Percentiles rank a stretch among this genome's conserved stretches.
These are phyloP conservation scores for Megaceryle maxima DNA, from an alignment of 2,113 vertebrate genomes.

Conservation along the genomic window DNA sequence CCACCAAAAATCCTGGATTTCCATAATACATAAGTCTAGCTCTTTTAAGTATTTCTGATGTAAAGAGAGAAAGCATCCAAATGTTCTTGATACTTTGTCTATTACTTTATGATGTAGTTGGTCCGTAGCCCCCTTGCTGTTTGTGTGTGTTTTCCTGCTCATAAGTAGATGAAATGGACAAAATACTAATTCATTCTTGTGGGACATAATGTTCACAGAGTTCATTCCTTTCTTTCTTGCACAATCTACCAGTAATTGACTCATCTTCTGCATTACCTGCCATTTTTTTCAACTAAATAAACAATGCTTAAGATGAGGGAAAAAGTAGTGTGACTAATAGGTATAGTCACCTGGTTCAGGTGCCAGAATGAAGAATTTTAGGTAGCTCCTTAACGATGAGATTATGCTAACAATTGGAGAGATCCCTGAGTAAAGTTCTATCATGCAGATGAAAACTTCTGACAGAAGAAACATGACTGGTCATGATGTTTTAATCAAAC, in stretches of 20 bases:
- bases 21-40: not conserved
- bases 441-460: not conserved
- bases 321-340: not conserved
- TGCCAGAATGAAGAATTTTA: not conserved
- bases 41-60: not conserved
- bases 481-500: not conserved
- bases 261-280: not conserved
- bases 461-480: not conserved
- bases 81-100: not conserved
- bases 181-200: not conserved
- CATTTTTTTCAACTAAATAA: not conserved
- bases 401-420: not conserved
- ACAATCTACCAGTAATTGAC: not conserved
- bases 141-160: not conserved
- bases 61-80: not conserved
- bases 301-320: not conserved
- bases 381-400: not conserved
- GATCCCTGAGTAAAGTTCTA: not conserved
- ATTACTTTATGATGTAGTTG: not conserved
- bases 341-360: rapidly evolving
- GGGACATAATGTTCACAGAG: no score
- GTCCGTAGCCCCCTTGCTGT: not conserved
- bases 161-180: not conserved
- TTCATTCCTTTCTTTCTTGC: not conserved
- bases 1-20: not conserved